Evolutionary conservation across 2,888 invertebrate genomes (phyloP), one percentile per base, ranked within the genome.

Genomic region (Pollenia angustigena): DNA sequence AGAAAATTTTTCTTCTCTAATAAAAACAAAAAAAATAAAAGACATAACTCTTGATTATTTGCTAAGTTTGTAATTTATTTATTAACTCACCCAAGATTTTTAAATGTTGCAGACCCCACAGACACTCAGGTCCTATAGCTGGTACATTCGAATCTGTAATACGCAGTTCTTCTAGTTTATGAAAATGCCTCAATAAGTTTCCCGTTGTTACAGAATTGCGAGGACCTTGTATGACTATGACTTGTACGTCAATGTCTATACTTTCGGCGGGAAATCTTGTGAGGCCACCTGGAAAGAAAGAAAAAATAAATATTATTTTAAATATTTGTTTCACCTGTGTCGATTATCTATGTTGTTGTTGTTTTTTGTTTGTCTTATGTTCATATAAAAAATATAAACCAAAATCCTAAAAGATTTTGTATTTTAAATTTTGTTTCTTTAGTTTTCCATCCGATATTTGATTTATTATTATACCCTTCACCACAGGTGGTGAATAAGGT

Each of bases 71-170:
- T 0, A 32, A 32, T 32, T 10, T 72, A 7, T 23, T 40, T 58
- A 58, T 12, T 14, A 62, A 92, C 92, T 93, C 89, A 93, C 93
- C 93, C 90, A 93, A 91, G 76, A 94, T 90, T 89, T 93, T 93
- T 71, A 95, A 92, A 90, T 95, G 94, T 89, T 94, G 95, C 2
- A 97, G 95, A 6, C 97, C 97, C 97, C 97, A 97, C 92, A 97
- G 97, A 1, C 97, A 95, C 90, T 96, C 96, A 89, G 96, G 95
- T 4, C 97, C 97, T 85, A 97, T 96, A 42, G 96, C 96, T 18
- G 96, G 96, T 48, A 97, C 93, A 90, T 96, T 96, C 0, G 97
- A 97, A 89, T 95, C 95, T 50, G 95, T 95, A 66, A 97, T 96
- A 90, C 95, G 95, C 12, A 97, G 93, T 93, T 96, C 96, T 92